phyloP scores from a whole-genome alignment of 2,888 invertebrate species.

The Cetonia aurata region DNA sequence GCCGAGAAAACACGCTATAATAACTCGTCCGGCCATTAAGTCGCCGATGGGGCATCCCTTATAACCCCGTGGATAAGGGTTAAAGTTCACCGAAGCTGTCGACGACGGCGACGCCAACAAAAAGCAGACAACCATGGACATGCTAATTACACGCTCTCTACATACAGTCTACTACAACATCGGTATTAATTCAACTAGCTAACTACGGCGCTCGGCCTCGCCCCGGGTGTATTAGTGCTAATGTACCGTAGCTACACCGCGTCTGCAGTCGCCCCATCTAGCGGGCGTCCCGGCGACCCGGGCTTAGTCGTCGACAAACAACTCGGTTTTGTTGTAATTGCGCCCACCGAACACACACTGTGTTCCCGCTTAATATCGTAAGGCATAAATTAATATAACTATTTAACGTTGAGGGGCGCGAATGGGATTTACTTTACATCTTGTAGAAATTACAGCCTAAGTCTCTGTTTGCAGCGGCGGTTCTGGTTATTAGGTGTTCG shows the following conservation, averaged over 20 bases:
- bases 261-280: conserved; percentile 30
- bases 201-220: conserved; percentile 62
- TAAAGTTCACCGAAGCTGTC: conserved; percentile 59
- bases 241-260: conserved; percentile 59
- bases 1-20: conserved; percentile 47
- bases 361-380: conserved; percentile 65
- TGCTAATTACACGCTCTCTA: conserved; percentile 68
- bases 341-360: conserved; percentile 61
- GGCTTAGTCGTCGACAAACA: conserved; percentile 64
- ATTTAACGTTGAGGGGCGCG: conserved; percentile 60
- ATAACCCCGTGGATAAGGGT: conserved; percentile 60
- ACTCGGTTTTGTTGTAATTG: conserved; percentile 66
- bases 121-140: conserved; percentile 67
- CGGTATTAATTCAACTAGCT: conserved; percentile 67
- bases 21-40: conserved; percentile 46
- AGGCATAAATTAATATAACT: conserved; percentile 67
- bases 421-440: conserved; percentile 62
- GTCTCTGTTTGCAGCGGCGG: conserved; percentile 44
- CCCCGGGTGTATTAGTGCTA: conserved; percentile 64
- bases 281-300: conserved; percentile 26
- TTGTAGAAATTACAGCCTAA: conserved; percentile 59
- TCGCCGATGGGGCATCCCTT: conserved; percentile 42
- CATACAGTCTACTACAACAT: conserved; percentile 65
- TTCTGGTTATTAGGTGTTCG: conserved; percentile 26
- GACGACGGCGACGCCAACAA: conserved; percentile 61